Evolutionary conservation across 2,113 vertebrate genomes (phyloP).

Genomic region (Cyanoderma ruficeps): DNA sequence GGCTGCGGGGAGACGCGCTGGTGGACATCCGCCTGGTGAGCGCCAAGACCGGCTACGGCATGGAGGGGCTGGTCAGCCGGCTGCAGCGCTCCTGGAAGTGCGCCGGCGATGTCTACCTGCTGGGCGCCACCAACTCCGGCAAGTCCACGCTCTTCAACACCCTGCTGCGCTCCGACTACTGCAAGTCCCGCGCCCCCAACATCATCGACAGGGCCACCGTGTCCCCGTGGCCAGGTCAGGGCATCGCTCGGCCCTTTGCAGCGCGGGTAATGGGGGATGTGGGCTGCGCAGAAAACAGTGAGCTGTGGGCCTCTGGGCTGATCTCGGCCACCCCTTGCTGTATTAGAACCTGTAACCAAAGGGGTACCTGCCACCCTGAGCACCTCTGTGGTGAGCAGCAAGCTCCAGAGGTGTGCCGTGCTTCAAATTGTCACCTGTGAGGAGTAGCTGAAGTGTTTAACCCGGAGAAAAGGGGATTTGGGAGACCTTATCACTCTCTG

Average conservation of each 20-base stretch:
- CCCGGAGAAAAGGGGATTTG: rapidly evolving
- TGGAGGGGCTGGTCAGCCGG: slow-evolving; percentile 84
- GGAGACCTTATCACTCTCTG: background rate
- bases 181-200: slow-evolving; percentile 82
- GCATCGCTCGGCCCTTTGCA: rapidly evolving
- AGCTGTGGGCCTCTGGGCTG: rapidly evolving
- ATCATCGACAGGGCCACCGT: slow-evolving; percentile 84
- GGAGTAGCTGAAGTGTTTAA: background rate
- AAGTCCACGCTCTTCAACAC: slow-evolving; percentile 95
- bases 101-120: slow-evolving; percentile 87
- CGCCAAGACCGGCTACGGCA: slow-evolving; percentile 90
- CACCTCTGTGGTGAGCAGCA: rapidly evolving
- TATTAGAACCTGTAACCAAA: rapidly evolving
- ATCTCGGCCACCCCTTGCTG: rapidly evolving
- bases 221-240: slow-evolving; percentile 89
- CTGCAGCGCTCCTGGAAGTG: slow-evolving; percentile 88
- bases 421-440: rapidly evolving
- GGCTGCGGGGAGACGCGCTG: background rate
- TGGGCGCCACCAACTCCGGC: slow-evolving; percentile 88
- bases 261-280: rapidly evolving
- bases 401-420: rapidly evolving
- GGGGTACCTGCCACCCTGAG: rapidly evolving
- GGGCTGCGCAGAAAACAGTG: rapidly evolving
- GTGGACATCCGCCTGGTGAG: slow-evolving; percentile 87
- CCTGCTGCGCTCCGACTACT: slow-evolving; percentile 88